These are phyloP conservation scores for Liolophura sinensis DNA, from an alignment of 1,140 invertebrate species.

Conservation along the genomic window DNA sequence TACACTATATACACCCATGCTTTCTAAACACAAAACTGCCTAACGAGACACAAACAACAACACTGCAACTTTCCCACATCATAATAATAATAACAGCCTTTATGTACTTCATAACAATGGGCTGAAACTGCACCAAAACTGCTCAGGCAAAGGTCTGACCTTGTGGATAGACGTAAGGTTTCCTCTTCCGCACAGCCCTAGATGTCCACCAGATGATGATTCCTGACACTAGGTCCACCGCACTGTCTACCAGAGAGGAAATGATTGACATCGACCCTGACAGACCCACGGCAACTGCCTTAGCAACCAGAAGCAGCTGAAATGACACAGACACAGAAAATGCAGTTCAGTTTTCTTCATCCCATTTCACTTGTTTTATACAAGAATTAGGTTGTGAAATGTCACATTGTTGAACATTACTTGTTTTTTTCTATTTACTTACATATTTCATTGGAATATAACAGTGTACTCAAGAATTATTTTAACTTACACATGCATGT, in stretches of 20 bases:
- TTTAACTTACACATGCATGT: too few species aligned
- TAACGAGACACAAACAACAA: background rate
- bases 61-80: background rate
- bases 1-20: background rate
- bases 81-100: background rate
- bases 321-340: conserved; percentile 10
- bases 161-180: conserved; percentile 60
- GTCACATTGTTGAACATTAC: too few species aligned
- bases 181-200: conserved; percentile 53
- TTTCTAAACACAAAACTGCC: too few species aligned
- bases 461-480: background rate
- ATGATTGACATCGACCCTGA: conserved; percentile 62
- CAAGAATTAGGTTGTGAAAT: too few species aligned
- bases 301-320: conserved; percentile 52
- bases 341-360: background rate
- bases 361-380: too few species aligned
- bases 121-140: background rate
- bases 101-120: background rate
- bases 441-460: background rate
- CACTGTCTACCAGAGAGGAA: conserved; percentile 60
- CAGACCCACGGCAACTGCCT: conserved; percentile 55
- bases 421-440: background rate
- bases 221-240: conserved; percentile 59
- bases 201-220: conserved; percentile 59
- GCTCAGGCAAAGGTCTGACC: conserved; percentile 28